Conservation (phyloP, 2,113 vertebrate species). For the Misgurnus mizolepis region DNA sequence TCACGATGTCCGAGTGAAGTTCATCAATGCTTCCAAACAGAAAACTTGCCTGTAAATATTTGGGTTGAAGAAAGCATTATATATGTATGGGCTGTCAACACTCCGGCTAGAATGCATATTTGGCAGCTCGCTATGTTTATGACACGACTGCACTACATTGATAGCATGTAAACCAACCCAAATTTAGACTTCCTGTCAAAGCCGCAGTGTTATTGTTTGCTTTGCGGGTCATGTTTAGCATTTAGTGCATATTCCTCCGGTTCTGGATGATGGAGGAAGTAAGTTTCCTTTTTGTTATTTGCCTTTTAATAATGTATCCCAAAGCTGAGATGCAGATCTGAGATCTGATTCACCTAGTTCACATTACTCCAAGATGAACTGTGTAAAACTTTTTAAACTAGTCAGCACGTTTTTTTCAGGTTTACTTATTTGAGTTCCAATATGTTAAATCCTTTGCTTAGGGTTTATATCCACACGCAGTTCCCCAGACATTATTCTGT, state of each 20-base stretch:
- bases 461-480: conserved; percentile 1
- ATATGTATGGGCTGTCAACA: conserved; percentile 49
- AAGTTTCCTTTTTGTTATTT: neutral
- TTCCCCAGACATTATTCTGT: conserved; percentile 30
- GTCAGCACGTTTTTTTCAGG: neutral
- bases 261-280: neutral
- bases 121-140: conserved; percentile 34
- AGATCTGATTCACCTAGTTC: neutral
- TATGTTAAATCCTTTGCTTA: conserved; percentile 30
- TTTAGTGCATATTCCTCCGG: neutral
- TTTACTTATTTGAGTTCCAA: neutral
- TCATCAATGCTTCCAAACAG: conserved; percentile 43
- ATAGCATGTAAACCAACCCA: conserved; percentile 41
- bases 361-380: neutral
- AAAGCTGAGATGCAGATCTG: conserved; percentile 4
- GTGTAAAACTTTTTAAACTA: conserved; percentile 19
- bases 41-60: conserved; percentile 54
- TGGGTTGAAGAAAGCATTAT: conserved; percentile 48
- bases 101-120: conserved; percentile 24
- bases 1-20: conserved; percentile 40
- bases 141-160: conserved; percentile 23
- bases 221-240: neutral
- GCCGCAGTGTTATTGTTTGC: conserved; percentile 35
- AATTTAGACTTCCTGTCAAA: conserved; percentile 40
- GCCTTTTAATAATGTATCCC: neutral